phyloP scores from a whole-genome alignment of 2,113 vertebrate species.

The Neofelis nebulosa region DNA sequence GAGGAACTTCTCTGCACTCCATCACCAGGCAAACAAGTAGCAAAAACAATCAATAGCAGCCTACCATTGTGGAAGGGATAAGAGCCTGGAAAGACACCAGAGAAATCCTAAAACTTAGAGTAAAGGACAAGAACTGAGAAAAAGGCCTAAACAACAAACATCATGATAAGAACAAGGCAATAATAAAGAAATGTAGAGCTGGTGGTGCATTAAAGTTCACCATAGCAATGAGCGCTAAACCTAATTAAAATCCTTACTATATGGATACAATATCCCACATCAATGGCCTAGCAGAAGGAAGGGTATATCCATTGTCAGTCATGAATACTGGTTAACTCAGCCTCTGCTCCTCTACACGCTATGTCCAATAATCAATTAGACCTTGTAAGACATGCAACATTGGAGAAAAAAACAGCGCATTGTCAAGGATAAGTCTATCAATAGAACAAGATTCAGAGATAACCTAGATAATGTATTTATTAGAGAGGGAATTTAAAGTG shows the following conservation, averaged over 20 bases:
- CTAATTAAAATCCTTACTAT: not conserved
- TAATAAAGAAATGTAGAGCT: not conserved
- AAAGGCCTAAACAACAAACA: not conserved
- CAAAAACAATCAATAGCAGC: not conserved
- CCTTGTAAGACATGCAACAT: not conserved
- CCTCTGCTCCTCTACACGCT: not conserved
- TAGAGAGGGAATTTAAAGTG: not conserved
- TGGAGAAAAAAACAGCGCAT: not conserved
- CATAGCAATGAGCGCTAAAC: not conserved
- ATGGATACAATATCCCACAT: not conserved
- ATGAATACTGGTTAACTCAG: not conserved
- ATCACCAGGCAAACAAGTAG: not conserved
- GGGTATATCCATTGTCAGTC: not conserved
- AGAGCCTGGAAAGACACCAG: not conserved
- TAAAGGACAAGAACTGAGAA: not conserved
- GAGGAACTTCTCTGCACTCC: not conserved
- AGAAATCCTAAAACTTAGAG: not conserved
- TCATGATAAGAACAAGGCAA: not conserved
- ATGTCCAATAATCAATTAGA: not conserved
- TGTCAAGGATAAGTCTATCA: not conserved
- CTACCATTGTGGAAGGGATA: rapidly evolving
- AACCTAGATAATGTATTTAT: not conserved
- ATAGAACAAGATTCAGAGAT: not conserved
- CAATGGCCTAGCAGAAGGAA: not conserved
- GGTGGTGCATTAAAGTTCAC: not conserved